A percentile compares a stretch with the other conserved stretches of the same genome.
Conservation (phyloP, 2,888 invertebrate genomes). For the Microctonus brassicae region DNA sequence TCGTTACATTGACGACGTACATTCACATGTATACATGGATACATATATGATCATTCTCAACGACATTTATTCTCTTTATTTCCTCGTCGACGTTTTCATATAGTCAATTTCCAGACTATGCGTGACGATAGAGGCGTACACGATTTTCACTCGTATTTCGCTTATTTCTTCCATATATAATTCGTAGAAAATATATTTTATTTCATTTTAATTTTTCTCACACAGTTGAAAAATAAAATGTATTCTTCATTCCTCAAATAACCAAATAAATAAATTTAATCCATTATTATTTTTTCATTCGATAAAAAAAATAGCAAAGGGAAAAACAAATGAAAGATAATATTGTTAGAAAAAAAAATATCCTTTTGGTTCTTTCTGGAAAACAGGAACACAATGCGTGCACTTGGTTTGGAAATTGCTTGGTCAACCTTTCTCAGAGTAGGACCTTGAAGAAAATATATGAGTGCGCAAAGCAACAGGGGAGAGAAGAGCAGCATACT, state of each 20-base stretch:
- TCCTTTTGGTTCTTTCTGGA: conserved; percentile 5
- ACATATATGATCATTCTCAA: conserved; percentile 5
- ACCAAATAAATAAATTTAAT: no score
- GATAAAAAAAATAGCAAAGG: not conserved
- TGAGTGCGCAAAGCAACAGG: conserved; percentile 35
- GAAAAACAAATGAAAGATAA: not conserved
- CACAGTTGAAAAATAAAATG: no score
- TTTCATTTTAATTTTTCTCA: not conserved
- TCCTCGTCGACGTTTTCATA: conserved; percentile 1
- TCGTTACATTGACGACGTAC: conserved; percentile 3
- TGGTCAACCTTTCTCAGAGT: conserved; percentile 13
- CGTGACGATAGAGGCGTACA: not conserved
- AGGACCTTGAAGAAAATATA: conserved; percentile 25
- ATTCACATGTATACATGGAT: not conserved
- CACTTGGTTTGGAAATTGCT: conserved; percentile 25
- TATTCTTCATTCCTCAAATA: no score
- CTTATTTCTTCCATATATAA: not conserved
- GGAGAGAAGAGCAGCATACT: conserved; percentile 56
- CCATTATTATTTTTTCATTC: no score
- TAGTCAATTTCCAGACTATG: not conserved
- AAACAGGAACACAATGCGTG: conserved; percentile 9
- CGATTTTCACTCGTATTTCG: not conserved
- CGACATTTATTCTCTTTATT: conserved; percentile 26
- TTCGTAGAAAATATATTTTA: no score
- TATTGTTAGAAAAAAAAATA: not conserved